Percentiles rank a stretch among this genome's conserved stretches.
Evolutionary conservation across 2,888 invertebrate species (phyloP).

Genomic region (Agrotis segetum): DNA sequence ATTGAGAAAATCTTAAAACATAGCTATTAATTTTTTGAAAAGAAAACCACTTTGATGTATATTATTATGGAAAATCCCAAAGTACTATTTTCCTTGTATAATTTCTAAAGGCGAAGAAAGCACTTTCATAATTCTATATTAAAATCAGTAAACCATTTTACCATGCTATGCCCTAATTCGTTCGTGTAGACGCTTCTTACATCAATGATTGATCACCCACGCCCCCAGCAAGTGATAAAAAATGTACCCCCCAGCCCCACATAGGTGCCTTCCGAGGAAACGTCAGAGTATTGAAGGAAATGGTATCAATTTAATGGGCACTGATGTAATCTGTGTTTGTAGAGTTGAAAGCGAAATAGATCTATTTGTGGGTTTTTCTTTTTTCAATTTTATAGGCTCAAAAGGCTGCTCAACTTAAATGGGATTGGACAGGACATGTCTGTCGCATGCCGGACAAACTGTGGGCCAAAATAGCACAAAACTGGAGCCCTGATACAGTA

Average conservation of each 20-base stretch:
- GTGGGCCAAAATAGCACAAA: too few species aligned
- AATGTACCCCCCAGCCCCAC: slow-evolving; percentile 34
- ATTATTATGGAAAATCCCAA: too few species aligned
- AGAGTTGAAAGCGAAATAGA: slow-evolving; percentile 4
- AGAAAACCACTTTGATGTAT: too few species aligned
- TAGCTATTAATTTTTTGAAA: too few species aligned
- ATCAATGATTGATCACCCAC: slow-evolving; percentile 61
- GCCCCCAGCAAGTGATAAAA: slow-evolving; percentile 54
- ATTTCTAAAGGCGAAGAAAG: neutral
- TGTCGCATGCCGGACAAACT: too few species aligned
- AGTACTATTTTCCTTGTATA: too few species aligned
- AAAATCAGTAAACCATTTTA: slow-evolving; percentile 45
- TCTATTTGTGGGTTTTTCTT: neutral
- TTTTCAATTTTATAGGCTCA: too few species aligned
- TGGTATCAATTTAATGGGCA: slow-evolving; percentile 43
- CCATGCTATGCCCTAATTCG: slow-evolving; percentile 26
- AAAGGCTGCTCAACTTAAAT: too few species aligned
- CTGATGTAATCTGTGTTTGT: slow-evolving; percentile 32
- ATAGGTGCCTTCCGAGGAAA: slow-evolving; percentile 23
- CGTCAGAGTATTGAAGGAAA: slow-evolving; percentile 38
- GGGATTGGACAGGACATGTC: too few species aligned
- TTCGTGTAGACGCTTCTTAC: slow-evolving; percentile 29
- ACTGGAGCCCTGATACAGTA: too few species aligned
- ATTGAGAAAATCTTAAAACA: too few species aligned
- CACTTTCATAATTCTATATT: slow-evolving; percentile 11